Percentiles rank a stretch among this genome's conserved stretches.
These are phyloP conservation scores for Euproctis similis DNA, from an alignment of 2,888 invertebrate genomes.

Conservation along the genomic window DNA sequence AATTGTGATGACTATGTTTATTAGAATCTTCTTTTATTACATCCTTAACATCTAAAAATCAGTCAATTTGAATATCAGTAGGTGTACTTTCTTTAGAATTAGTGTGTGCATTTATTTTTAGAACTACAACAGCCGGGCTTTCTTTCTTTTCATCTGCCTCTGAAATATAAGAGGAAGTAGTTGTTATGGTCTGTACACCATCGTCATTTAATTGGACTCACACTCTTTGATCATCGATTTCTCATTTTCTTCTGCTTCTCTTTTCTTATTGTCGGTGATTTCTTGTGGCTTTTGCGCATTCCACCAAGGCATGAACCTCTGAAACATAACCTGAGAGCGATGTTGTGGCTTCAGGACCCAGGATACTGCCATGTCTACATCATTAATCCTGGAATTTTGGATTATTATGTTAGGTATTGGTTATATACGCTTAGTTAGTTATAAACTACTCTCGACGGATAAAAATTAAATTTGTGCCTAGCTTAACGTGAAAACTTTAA, in stretches of 20 bases:
- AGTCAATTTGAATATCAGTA: constrained; percentile 3
- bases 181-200: not conserved
- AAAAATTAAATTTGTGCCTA: too few relatives aligned
- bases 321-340: constrained; percentile 64
- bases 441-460: too few relatives aligned
- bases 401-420: too few relatives aligned
- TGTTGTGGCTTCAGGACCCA: constrained; percentile 72
- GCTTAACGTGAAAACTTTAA: too few relatives aligned
- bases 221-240: constrained; percentile 3
- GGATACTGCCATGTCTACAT: constrained; percentile 63
- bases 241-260: constrained; percentile 12
- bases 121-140: not conserved
- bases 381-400: constrained; percentile 54
- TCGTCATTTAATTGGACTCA: not conserved
- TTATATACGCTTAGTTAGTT: too few relatives aligned
- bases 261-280: constrained; percentile 48
- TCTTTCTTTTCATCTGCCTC: not conserved
- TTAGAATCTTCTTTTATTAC: constrained; percentile 1
- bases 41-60: constrained; percentile 3
- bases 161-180: not conserved
- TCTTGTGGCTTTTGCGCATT: constrained; percentile 54
- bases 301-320: constrained; percentile 70
- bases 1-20: constrained; percentile 1
- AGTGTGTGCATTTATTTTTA: not conserved
- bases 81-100: not conserved